Conservation (phyloP, 1,140 invertebrate species). For the Adelges cooleyi region DNA sequence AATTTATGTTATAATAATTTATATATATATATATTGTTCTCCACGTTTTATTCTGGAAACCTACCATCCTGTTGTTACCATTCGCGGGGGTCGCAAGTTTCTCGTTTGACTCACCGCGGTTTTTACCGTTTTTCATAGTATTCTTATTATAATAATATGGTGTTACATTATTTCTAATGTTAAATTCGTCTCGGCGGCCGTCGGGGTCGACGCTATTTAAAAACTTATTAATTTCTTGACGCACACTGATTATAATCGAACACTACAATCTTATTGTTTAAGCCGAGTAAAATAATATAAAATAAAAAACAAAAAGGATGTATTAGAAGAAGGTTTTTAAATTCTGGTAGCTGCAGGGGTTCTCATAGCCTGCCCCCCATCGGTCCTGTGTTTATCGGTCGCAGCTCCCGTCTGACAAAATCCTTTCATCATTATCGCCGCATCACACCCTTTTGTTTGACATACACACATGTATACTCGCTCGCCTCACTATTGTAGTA, state of each 20-base stretch:
- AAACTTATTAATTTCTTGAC: constrained; percentile 25
- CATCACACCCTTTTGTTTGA: constrained; percentile 29
- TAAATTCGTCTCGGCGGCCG: constrained; percentile 15
- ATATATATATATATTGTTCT: too few species aligned
- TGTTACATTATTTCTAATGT: too few species aligned
- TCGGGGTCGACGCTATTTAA: constrained; percentile 14
- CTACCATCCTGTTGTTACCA: too few species aligned
- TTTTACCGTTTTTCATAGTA: too few species aligned
- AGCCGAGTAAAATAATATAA: neutral
- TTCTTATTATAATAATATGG: too few species aligned
- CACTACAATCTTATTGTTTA: constrained; percentile 25
- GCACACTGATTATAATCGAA: constrained; percentile 24
- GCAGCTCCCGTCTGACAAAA: constrained; percentile 27
- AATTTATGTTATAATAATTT: too few species aligned
- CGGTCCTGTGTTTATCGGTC: constrained; percentile 27
- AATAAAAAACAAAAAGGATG: constrained; percentile 12
- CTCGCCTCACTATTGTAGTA: neutral
- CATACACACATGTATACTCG: neutral
- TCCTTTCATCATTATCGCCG: constrained; percentile 29
- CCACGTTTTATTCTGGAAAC: too few species aligned
- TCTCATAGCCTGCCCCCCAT: constrained; percentile 24
- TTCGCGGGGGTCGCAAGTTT: too few species aligned
- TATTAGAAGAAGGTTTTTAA: constrained; percentile 11
- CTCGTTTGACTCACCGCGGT: too few species aligned
- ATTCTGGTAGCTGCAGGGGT: constrained; percentile 28